Evolutionary conservation across 1,140 invertebrate genomes (phyloP).

Genomic region (Oscheius sp.): DNA sequence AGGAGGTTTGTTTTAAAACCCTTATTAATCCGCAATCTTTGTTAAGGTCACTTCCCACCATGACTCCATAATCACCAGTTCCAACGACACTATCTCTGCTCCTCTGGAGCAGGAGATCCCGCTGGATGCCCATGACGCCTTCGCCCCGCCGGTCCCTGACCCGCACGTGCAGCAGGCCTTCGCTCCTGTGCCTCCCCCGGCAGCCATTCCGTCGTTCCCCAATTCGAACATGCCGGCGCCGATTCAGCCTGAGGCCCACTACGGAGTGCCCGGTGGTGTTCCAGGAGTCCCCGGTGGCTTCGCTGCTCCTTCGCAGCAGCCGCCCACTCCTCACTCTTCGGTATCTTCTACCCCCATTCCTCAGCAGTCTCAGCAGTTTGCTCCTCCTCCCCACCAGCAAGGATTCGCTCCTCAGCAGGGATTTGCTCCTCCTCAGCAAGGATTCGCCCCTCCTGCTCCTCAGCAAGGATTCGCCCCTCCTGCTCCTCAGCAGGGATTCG

Average conservation of each 20-base stretch:
- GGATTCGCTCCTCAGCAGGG: background rate
- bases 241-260: constrained; percentile 12
- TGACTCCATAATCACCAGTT: background rate
- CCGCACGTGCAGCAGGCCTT: constrained; percentile 11
- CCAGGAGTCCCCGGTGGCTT: background rate
- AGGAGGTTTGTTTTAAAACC: constrained; percentile 38
- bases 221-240: constrained; percentile 14
- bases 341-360: background rate
- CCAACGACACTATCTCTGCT: constrained; percentile 17
- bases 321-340: constrained; percentile 7
- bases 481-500: background rate
- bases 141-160: background rate
- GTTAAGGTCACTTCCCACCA: background rate
- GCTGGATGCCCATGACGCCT: constrained; percentile 4
- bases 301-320: constrained; percentile 17
- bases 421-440: background rate
- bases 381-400: background rate
- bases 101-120: constrained; percentile 26
- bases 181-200: constrained; percentile 7
- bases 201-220: constrained; percentile 24
- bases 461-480: background rate
- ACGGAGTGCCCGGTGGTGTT: background rate
- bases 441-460: constrained; percentile 11
- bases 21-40: background rate
- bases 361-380: constrained; percentile 16